Percentiles rank a stretch among this genome's conserved stretches.
Conservation (phyloP, 2,888 invertebrate species). For the Keiferia lycopersicella region DNA sequence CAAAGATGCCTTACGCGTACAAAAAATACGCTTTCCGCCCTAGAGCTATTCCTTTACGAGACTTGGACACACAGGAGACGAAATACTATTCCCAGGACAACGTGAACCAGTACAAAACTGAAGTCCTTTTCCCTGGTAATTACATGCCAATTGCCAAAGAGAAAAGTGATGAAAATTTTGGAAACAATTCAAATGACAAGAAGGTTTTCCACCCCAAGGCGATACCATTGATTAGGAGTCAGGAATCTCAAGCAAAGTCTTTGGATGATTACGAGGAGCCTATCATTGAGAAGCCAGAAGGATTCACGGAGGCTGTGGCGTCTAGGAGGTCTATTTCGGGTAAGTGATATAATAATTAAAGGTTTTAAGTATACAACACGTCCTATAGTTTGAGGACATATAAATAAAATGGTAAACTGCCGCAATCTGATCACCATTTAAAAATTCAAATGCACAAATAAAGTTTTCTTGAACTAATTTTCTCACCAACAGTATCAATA, state of each 20-base stretch:
- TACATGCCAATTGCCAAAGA: slow-evolving; percentile 74
- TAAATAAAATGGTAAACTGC: no score
- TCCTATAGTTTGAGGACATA: no score
- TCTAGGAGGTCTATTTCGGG: slow-evolving; percentile 73
- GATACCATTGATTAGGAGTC: slow-evolving; percentile 66
- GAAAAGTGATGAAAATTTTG: slow-evolving; percentile 58
- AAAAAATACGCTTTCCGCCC: slow-evolving; percentile 64
- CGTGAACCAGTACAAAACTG: slow-evolving; percentile 57
- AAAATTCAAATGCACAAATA: no score
- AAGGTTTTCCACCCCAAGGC: slow-evolving; percentile 58
- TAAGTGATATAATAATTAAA: slow-evolving; percentile 44
- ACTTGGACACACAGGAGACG: slow-evolving; percentile 53
- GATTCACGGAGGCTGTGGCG: slow-evolving; percentile 53
- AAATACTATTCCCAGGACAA: slow-evolving; percentile 60
- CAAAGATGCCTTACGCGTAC: slow-evolving; percentile 44
- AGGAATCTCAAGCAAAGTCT: slow-evolving; percentile 60
- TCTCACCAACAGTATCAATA: no score
- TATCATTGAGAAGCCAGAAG: slow-evolving; percentile 60
- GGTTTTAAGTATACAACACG: background rate
- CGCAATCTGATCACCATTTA: no score
- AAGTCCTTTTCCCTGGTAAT: slow-evolving; percentile 75
- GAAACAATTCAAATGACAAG: slow-evolving; percentile 39
- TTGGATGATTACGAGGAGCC: slow-evolving; percentile 58
- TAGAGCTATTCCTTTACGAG: slow-evolving; percentile 57
- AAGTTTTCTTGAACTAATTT: no score